Conservation (phyloP, 2,888 invertebrate genomes). For the Drosophila mayaguana region DNA sequence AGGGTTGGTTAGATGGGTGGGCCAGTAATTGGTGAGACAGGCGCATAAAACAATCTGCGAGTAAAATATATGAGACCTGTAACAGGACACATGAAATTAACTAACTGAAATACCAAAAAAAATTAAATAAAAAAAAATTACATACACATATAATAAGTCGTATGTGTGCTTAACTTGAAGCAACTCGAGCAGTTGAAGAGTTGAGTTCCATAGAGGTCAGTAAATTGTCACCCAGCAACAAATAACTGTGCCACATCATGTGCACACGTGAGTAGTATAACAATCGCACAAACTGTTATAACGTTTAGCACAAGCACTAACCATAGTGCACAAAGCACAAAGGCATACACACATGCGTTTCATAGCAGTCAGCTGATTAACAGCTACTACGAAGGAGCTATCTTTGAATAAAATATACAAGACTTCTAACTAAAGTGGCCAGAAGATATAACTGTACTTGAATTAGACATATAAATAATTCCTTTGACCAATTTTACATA, state of each 20-base stretch:
- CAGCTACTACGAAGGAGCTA: background rate
- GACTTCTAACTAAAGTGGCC: no score
- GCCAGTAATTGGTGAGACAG: constrained; percentile 51
- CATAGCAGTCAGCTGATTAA: background rate
- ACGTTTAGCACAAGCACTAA: no score
- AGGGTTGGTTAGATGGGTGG: constrained; percentile 21
- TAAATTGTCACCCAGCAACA: background rate
- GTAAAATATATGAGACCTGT: constrained; percentile 56
- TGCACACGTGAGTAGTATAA: background rate
- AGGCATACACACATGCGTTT: background rate
- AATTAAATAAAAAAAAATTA: background rate
- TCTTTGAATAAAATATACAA: no score
- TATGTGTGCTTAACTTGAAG: background rate
- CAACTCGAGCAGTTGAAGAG: constrained; percentile 1
- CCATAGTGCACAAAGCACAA: no score
- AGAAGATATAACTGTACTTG: no score
- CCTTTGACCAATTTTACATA: background rate
- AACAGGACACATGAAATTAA: constrained; percentile 44
- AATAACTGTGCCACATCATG: background rate
- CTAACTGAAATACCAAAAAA: constrained; percentile 24
- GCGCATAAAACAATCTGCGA: constrained; percentile 54
- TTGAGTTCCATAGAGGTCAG: background rate
- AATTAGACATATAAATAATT: no score
- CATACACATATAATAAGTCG: background rate
- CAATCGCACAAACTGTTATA: background rate